Conservation (phyloP, 2,797 vertebrate genomes). For the Gallirallus australis region DNA sequence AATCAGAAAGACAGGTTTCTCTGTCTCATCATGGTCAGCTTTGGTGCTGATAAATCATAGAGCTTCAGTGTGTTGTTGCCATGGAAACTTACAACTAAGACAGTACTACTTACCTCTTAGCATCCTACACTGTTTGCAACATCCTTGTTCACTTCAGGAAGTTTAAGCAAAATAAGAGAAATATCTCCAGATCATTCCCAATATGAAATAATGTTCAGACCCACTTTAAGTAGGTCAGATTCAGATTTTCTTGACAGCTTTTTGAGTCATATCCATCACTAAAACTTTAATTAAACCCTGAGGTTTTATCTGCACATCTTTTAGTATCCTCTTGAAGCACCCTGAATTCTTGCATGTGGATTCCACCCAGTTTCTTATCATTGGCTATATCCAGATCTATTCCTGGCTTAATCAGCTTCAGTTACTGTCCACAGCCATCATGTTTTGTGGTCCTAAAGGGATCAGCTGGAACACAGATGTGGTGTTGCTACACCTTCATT, state of each 20-base stretch:
- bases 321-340: not conserved
- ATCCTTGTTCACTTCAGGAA: not conserved
- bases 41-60: not conserved
- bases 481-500: conserved; percentile 14
- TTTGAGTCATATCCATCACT: not conserved
- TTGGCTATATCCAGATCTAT: not conserved
- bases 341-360: not conserved
- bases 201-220: not conserved
- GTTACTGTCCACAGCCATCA: conserved; percentile 16
- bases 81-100: not conserved
- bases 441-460: conserved; percentile 24
- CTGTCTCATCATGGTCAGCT: not conserved
- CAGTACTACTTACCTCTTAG: not conserved
- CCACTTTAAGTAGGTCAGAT: not conserved
- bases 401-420: conserved; percentile 21
- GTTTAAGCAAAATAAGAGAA: not conserved
- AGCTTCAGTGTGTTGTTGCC: not conserved
- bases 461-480: conserved; percentile 21
- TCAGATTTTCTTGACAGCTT: not conserved
- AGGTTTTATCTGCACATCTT: not conserved
- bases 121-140: not conserved
- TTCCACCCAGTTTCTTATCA: not conserved
- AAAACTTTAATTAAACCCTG: not conserved
- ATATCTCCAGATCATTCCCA: not conserved
- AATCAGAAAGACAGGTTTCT: not conserved